phyloP scores from a whole-genome alignment of 1,140 invertebrate species.

The Calosoma granatense region DNA sequence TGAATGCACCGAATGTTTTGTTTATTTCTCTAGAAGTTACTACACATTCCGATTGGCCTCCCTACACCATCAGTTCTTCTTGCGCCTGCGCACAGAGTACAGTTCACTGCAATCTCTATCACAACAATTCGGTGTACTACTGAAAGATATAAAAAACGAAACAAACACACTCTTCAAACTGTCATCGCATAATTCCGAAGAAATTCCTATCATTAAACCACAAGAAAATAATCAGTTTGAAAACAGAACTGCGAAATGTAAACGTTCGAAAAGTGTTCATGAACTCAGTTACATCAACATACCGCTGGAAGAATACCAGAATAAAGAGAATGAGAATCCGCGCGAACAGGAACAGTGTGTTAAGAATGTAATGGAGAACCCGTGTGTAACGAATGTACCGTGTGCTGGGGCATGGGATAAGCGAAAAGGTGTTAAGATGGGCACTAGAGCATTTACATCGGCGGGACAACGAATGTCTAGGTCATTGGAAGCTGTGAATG shows the following conservation, averaged over 20 bases:
- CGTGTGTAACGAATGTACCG: slow-evolving; percentile 22
- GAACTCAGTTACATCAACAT: slow-evolving; percentile 22
- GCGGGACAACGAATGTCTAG: slow-evolving; percentile 28
- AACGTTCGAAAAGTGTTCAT: slow-evolving; percentile 26
- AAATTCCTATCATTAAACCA: slow-evolving; percentile 29
- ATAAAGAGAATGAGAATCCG: slow-evolving; percentile 60
- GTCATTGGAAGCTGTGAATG: slow-evolving; percentile 35
- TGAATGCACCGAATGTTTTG: too few species aligned
- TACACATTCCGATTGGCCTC: slow-evolving; percentile 64
- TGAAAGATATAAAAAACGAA: slow-evolving; percentile 35
- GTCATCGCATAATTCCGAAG: slow-evolving; percentile 21
- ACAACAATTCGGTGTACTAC: slow-evolving; percentile 45
- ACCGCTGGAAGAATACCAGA: slow-evolving; percentile 48
- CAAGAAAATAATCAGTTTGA: slow-evolving; percentile 12
- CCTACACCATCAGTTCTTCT: slow-evolving; percentile 63
- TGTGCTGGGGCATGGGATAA: slow-evolving; percentile 26
- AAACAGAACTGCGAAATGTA: slow-evolving; percentile 14
- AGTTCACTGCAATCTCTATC: slow-evolving; percentile 56
- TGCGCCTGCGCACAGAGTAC: slow-evolving; percentile 57
- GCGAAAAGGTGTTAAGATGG: slow-evolving; percentile 59
- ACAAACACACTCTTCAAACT: slow-evolving; percentile 32
- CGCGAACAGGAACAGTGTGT: slow-evolving; percentile 29
- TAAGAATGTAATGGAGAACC: slow-evolving; percentile 28
- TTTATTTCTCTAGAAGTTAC: slow-evolving; percentile 48
- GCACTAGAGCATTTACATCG: slow-evolving; percentile 47